phyloP scores from a whole-genome alignment of 2,797 vertebrate species.

The Clarias laeviceps region DNA sequence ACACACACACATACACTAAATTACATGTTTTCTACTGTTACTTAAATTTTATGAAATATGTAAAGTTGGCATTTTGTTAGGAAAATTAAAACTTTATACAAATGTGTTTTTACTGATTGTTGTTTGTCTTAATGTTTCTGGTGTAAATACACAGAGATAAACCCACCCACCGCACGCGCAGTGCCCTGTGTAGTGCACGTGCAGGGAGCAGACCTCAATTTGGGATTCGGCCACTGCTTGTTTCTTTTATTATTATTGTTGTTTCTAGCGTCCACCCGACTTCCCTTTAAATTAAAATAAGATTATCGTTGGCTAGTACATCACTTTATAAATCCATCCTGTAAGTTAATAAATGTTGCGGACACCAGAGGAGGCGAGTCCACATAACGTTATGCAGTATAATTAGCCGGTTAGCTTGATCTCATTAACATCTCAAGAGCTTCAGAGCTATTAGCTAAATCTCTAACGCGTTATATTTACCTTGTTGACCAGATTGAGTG shows the following conservation, averaged over 20 bases:
- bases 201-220: background rate
- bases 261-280: too few species aligned
- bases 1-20: background rate
- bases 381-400: background rate
- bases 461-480: background rate
- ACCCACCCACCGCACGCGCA: too few species aligned
- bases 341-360: too few species aligned
- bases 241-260: too few species aligned
- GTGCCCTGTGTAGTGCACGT: background rate
- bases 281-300: background rate
- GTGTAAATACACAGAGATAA: background rate
- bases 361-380: background rate
- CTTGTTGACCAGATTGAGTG: background rate
- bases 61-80: background rate
- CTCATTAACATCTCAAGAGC: background rate
- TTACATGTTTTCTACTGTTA: background rate
- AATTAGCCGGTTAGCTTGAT: conserved; percentile 1
- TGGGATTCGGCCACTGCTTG: background rate
- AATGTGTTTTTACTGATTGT: background rate
- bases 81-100: background rate
- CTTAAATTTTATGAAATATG: background rate
- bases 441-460: background rate
- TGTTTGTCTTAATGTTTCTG: background rate
- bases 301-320: background rate
- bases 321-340: background rate